Evolutionary conservation across 2,888 invertebrate species (phyloP).

Genomic region (Ceraclea dissimilis): DNA sequence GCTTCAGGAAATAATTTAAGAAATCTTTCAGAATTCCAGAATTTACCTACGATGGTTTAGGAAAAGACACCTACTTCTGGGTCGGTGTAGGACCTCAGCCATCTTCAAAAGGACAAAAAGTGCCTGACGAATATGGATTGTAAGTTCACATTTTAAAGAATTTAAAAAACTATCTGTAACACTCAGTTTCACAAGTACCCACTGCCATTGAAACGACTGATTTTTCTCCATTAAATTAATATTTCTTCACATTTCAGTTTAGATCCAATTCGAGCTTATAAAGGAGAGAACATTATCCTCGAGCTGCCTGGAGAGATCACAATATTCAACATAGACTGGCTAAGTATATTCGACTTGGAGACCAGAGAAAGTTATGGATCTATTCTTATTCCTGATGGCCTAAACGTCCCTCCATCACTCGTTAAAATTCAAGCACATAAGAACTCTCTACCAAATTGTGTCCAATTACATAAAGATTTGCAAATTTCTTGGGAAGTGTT

Average conservation of each 20-base stretch:
- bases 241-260: conserved; percentile 47
- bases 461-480: conserved; percentile 75
- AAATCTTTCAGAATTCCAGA: conserved; percentile 55
- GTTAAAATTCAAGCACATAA: conserved; percentile 56
- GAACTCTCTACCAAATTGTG: conserved; percentile 70
- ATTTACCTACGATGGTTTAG: conserved; percentile 70
- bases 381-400: conserved; percentile 67
- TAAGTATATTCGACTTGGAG: conserved; percentile 69
- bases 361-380: conserved; percentile 63
- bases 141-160: conserved; percentile 59
- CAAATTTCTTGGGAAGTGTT: conserved; percentile 88
- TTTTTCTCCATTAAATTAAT: neutral
- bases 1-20: no score
- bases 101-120: conserved; percentile 68
- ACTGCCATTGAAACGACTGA: no score
- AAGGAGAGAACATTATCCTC: conserved; percentile 63
- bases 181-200: no score
- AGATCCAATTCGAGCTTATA: conserved; percentile 68
- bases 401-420: conserved; percentile 83
- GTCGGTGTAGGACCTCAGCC: conserved; percentile 85
- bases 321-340: conserved; percentile 77
- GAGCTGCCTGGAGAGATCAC: conserved; percentile 75
- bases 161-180: no score
- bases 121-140: conserved; percentile 91
- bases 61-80: conserved; percentile 77